Percentiles rank a stretch among this genome's conserved stretches.
These are phyloP conservation scores for Corythornis cristatus DNA, from an alignment of 2,113 vertebrate species.

Conservation along the genomic window DNA sequence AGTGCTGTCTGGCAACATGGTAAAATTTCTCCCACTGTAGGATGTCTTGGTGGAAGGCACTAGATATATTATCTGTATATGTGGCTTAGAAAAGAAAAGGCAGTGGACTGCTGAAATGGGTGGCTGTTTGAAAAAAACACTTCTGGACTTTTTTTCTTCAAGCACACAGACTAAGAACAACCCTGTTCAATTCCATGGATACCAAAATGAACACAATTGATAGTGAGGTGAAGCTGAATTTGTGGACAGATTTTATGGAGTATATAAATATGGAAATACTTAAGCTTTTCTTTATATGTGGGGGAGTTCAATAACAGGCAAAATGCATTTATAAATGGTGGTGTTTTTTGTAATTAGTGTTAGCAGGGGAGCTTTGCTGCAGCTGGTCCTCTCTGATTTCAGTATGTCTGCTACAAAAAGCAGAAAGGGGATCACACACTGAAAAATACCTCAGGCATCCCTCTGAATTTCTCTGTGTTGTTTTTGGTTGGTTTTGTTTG, in stretches of 20 bases:
- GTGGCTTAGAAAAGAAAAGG: not conserved
- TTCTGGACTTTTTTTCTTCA: not conserved
- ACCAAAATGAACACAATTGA: not conserved
- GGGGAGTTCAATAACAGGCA: slow-evolving; percentile 6
- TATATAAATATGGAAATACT: not conserved
- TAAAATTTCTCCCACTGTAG: not conserved
- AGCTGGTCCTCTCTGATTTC: not conserved
- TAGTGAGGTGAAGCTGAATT: not conserved
- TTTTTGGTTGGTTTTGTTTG: not conserved
- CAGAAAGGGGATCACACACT: not conserved
- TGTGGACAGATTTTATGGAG: not conserved
- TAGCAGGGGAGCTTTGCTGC: not conserved
- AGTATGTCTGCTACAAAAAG: not conserved
- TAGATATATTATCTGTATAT: not conserved
- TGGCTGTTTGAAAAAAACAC: not conserved
- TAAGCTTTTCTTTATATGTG: slow-evolving; percentile 19
- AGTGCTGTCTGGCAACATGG: not conserved
- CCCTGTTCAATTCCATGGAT: not conserved
- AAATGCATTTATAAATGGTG: not conserved
- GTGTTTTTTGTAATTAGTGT: not conserved
- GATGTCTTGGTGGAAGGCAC: not conserved
- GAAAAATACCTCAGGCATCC: not conserved
- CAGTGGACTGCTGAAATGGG: not conserved
- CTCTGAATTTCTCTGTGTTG: not conserved
- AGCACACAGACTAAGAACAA: not conserved